Conservation (phyloP, 2,888 invertebrate species). For the Acanthosepion pharaonis region DNA sequence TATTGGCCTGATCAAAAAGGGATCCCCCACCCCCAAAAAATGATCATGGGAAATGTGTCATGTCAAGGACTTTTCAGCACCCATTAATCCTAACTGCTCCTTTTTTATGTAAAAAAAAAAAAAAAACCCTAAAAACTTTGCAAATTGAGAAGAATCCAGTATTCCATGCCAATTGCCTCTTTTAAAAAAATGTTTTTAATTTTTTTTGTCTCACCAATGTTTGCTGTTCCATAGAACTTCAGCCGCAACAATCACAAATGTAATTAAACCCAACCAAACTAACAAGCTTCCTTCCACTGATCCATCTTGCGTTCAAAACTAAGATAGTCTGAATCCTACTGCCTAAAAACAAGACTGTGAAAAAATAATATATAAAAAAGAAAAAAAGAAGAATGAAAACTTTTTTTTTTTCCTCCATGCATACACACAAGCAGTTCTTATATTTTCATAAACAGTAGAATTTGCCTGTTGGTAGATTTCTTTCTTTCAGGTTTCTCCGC, state of each 20-base stretch:
- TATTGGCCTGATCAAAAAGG: not conserved
- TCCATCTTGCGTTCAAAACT: constrained; percentile 17
- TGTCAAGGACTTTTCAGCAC: no score
- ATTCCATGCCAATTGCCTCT: not conserved
- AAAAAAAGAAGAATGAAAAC: not conserved
- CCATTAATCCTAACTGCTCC: no score
- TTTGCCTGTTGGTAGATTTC: not conserved
- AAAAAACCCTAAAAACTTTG: not conserved
- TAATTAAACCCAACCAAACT: not conserved
- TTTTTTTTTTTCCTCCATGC: not conserved
- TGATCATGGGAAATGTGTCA: no score
- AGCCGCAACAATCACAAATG: not conserved
- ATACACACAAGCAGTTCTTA: constrained; percentile 22
- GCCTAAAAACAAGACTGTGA: not conserved
- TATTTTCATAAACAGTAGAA: constrained; percentile 15
- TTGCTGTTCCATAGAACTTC: not conserved
- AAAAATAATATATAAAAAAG: not conserved
- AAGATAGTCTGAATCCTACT: not conserved
- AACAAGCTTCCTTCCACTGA: constrained; percentile 9
- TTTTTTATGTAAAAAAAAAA: no score
- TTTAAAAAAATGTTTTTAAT: not conserved
- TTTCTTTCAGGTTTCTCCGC: not conserved
- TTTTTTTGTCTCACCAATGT: not conserved
- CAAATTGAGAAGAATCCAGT: not conserved
- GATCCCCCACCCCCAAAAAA: no score